Base-by-base conservation (phyloP, 2,888 invertebrate genomes). In the Drosophila rellima region DNA sequence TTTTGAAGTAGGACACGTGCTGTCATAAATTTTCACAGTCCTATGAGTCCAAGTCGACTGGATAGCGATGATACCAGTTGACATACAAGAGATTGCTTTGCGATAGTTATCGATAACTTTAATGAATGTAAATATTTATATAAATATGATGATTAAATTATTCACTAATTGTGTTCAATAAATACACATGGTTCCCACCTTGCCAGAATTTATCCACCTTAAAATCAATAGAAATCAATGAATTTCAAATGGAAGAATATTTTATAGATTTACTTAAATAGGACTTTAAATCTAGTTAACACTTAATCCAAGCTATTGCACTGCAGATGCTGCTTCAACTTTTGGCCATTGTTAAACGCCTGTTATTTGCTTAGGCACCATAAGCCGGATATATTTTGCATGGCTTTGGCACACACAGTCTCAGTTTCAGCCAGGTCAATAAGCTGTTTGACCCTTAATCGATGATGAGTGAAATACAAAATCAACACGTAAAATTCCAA, bases 401-500 rank as follows among this genome's bases (percentile, higher is more conserved):
- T 7, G 40, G 17, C 17, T 31, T 20, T 20, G 10, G 17, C 7
- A n/a, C 3, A n/a, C 3, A 3, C 18, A 20, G 6, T n/a, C 23
- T 13, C n/a, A 15, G 18, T 31, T 17, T 31, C 8, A 31, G 29
- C n/a, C 13, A 15, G 42, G 35, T 37, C 20, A 33, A 52, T 47
- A 40, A 18, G 33, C 23, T 47, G 23, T 51, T 45, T 62, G 57
- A 55, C 44, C 56, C 64, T 39, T 51, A 15, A 39, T 61, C 56
- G 63, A 54, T 18, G 54, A n/a, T n/a, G 54, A 33, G 33, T 29
- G 13, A 54, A 60, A 31, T 61, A 62, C 59, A 80, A 89, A 90
- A 88, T 88, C 90, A 86, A 86, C 90, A 86, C 90, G 85, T 90
- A 86, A 90, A 86, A 90, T 80, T 86, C 87, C 90, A 88, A 86